Evolutionary conservation across 2,888 invertebrate species (phyloP).

Genomic region (Phengaris alcon): DNA sequence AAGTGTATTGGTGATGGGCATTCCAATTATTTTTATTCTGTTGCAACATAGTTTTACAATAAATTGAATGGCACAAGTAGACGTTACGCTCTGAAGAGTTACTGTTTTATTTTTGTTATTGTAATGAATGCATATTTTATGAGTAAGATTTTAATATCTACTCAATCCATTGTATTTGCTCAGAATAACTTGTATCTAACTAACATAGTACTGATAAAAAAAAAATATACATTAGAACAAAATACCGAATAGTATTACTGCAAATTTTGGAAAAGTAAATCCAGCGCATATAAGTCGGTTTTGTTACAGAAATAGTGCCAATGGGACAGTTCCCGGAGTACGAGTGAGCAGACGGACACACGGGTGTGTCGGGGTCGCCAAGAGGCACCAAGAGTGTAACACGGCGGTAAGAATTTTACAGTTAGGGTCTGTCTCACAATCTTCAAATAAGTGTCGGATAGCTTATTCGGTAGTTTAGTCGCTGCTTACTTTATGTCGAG

Average conservation of each 20-base stretch:
- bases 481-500: too few relatives aligned
- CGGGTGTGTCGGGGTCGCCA: constrained; percentile 85
- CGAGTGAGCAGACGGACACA: constrained; percentile 52
- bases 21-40: constrained; percentile 11
- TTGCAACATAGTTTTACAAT: neutral
- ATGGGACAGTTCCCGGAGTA: constrained; percentile 48
- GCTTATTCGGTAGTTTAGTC: too few relatives aligned
- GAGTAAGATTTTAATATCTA: too few relatives aligned
- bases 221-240: too few relatives aligned
- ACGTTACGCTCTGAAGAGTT: neutral
- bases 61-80: neutral
- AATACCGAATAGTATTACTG: too few relatives aligned
- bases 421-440: too few relatives aligned
- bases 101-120: neutral
- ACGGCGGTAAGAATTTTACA: constrained; percentile 78
- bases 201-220: too few relatives aligned
- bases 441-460: too few relatives aligned
- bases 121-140: neutral
- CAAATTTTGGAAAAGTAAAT: too few relatives aligned
- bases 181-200: too few relatives aligned
- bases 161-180: too few relatives aligned
- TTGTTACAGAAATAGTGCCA: constrained; percentile 55
- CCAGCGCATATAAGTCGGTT: constrained; percentile 28
- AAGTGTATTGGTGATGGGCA: neutral
- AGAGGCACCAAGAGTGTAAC: constrained; percentile 89